phyloP scores from a whole-genome alignment of 2,113 vertebrate genomes.

The Stercorarius parasiticus region DNA sequence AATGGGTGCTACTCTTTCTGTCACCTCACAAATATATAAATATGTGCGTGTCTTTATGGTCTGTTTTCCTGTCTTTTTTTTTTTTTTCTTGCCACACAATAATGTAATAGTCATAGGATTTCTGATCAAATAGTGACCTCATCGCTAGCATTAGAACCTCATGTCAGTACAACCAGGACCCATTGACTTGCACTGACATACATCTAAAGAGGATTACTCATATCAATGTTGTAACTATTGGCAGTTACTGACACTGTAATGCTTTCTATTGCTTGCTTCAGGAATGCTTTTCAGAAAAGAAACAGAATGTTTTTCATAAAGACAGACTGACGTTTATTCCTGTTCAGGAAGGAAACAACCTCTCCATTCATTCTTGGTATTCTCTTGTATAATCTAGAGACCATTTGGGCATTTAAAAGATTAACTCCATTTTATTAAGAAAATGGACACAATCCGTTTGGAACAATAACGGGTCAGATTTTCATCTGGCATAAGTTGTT shows the following conservation, averaged over 20 bases:
- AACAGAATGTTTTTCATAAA: background rate
- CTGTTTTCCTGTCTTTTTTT: background rate
- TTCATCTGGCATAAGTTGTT: background rate
- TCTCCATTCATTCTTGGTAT: background rate
- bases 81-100: background rate
- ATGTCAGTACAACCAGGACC: background rate
- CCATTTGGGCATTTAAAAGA: background rate
- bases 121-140: background rate
- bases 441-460: background rate
- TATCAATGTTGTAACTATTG: background rate
- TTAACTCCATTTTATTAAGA: background rate
- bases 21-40: background rate
- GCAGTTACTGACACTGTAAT: background rate
- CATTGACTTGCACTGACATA: background rate
- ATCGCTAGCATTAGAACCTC: background rate
- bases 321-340: background rate
- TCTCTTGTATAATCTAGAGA: background rate
- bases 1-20: background rate
- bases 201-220: background rate
- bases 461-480: background rate
- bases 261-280: background rate
- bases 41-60: background rate
- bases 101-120: background rate
- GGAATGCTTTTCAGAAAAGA: background rate
- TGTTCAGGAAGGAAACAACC: background rate